A percentile compares a stretch with the other conserved stretches of the same genome.
Conservation (phyloP, 2,113 vertebrate species). For the Podarcis muralis region DNA sequence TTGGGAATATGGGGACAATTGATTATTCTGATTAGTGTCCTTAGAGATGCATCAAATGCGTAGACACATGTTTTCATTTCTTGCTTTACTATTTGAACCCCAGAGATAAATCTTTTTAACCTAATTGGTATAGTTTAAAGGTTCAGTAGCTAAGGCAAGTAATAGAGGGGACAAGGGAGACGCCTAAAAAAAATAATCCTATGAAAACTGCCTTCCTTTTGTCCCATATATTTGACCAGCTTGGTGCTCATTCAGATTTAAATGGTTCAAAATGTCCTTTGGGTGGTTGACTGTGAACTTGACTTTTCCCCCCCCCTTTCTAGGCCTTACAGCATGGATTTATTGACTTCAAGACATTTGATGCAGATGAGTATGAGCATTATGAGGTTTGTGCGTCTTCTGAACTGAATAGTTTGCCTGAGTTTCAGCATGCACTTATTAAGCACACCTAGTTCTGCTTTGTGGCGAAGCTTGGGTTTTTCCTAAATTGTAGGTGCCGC, state of each 20-base stretch:
- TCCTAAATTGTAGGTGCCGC: not conserved
- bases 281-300: not conserved
- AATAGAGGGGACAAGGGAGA: too few species aligned
- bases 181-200: too few species aligned
- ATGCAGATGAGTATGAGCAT: slow-evolving; percentile 96
- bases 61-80: too few species aligned
- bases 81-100: too few species aligned
- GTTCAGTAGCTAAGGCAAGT: too few species aligned
- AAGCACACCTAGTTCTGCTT: not conserved
- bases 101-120: too few species aligned
- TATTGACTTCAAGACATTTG: slow-evolving; percentile 95
- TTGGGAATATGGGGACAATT: too few species aligned
- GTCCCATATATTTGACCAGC: too few species aligned
- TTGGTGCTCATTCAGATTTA: not conserved
- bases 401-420: not conserved
- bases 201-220: too few species aligned
- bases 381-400: slow-evolving; percentile 88
- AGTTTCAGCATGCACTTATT: not conserved
- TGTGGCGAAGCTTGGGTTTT: not conserved
- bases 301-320: slow-evolving; percentile 67
- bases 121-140: too few species aligned
- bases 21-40: too few species aligned
- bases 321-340: slow-evolving; percentile 95
- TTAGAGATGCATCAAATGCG: too few species aligned
- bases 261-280: not conserved